A percentile compares a stretch with the other conserved stretches of the same genome.
These are phyloP conservation scores for Pelobates cultripes DNA, from an alignment of 2,797 vertebrate species.

Conservation along the genomic window DNA sequence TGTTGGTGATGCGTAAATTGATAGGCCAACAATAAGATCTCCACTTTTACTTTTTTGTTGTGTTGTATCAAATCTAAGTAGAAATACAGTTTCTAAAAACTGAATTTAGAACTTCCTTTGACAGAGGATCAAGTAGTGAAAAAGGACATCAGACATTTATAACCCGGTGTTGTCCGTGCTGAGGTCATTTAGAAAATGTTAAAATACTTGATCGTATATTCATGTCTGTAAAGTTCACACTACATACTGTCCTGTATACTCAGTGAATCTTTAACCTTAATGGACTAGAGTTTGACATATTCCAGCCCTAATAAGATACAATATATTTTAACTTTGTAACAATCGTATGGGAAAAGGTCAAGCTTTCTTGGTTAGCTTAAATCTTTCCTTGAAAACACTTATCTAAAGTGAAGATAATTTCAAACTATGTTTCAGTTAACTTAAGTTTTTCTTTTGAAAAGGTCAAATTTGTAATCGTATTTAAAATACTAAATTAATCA, in stretches of 20 bases:
- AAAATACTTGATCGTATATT: too few relatives aligned
- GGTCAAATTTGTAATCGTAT: constrained; percentile 39
- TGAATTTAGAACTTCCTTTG: too few relatives aligned
- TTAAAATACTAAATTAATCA: constrained; percentile 44
- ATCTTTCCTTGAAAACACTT: constrained; percentile 12
- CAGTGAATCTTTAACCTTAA: neutral
- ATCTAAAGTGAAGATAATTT: constrained; percentile 34
- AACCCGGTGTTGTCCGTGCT: too few relatives aligned
- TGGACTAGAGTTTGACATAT: neutral
- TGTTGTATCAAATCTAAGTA: too few relatives aligned
- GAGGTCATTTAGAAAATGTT: too few relatives aligned
- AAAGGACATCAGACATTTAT: too few relatives aligned
- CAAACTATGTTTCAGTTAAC: constrained; percentile 17
- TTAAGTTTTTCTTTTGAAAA: constrained; percentile 27
- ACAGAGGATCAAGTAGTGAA: too few relatives aligned
- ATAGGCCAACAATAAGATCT: neutral
- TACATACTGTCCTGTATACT: too few relatives aligned
- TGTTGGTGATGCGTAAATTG: neutral
- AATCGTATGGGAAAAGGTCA: constrained; percentile 31
- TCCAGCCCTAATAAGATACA: neutral
- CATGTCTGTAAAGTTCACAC: too few relatives aligned
- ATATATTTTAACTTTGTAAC: constrained; percentile 17
- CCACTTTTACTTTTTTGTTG: too few relatives aligned
- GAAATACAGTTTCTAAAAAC: too few relatives aligned
- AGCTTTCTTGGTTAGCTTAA: neutral